Conservation (phyloP, 2,113 vertebrate genomes). For the Notarius quadriscutis region DNA sequence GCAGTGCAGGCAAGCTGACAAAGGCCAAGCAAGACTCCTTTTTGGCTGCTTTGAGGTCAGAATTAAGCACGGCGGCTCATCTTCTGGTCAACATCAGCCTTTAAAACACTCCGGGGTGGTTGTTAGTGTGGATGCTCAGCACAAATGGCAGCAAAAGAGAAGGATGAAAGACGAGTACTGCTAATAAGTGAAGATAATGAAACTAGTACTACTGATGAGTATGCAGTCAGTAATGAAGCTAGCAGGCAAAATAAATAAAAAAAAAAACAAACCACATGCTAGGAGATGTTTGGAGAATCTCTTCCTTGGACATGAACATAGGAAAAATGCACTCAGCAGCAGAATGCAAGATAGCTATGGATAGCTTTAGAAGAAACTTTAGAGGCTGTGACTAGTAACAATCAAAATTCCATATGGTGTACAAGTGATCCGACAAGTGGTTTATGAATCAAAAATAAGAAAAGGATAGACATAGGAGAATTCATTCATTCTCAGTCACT, state of each 20-base stretch:
- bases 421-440: neutral
- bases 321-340: neutral
- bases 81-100: neutral
- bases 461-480: neutral
- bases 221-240: neutral
- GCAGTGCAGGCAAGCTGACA: neutral
- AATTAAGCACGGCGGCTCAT: neutral
- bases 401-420: neutral
- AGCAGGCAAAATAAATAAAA: neutral
- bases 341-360: neutral
- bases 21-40: neutral
- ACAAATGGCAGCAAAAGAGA: neutral
- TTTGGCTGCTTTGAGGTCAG: neutral
- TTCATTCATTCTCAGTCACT: neutral
- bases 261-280: too few relatives aligned
- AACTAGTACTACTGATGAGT: neutral
- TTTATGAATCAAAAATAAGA: neutral
- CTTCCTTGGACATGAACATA: neutral
- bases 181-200: neutral
- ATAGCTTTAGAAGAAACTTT: neutral
- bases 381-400: neutral
- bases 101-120: neutral
- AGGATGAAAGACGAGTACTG: too few relatives aligned
- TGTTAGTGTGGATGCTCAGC: neutral
- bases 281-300: too few relatives aligned